Evolutionary conservation across 1,140 invertebrate species (phyloP).

Genomic region (Platyscapa corneri): DNA sequence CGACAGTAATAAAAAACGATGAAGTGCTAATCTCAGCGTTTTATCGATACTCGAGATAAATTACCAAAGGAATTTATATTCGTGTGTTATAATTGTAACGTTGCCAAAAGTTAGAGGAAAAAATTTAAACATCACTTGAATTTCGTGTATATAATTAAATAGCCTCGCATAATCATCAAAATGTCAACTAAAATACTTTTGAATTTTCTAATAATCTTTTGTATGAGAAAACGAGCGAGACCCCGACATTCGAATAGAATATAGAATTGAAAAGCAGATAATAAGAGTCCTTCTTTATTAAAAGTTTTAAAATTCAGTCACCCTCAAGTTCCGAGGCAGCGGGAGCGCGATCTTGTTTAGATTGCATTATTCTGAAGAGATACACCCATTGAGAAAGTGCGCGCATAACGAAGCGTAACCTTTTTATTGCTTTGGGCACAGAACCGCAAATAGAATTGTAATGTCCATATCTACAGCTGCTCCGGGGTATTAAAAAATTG

Average conservation of each 20-base stretch:
- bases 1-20: no score
- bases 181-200: no score
- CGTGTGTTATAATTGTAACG: no score
- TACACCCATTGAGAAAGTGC: constrained; percentile 34
- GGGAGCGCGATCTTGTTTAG: constrained; percentile 42
- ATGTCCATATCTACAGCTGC: constrained; percentile 28
- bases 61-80: no score
- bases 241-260: not conserved
- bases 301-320: constrained; percentile 24
- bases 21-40: no score
- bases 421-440: constrained; percentile 42
- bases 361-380: constrained; percentile 47
- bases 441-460: constrained; percentile 41
- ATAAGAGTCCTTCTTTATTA: not conserved
- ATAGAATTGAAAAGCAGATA: not conserved
- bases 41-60: no score
- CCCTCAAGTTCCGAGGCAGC: not conserved
- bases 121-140: no score
- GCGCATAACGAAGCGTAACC: constrained; percentile 28
- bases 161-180: no score
- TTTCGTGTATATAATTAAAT: no score
- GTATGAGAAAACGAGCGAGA: not conserved
- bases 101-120: no score
- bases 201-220: not conserved
- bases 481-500: not conserved